Conservation (phyloP, 2,797 vertebrate genomes). For the Poeciliopsis presidionis region DNA sequence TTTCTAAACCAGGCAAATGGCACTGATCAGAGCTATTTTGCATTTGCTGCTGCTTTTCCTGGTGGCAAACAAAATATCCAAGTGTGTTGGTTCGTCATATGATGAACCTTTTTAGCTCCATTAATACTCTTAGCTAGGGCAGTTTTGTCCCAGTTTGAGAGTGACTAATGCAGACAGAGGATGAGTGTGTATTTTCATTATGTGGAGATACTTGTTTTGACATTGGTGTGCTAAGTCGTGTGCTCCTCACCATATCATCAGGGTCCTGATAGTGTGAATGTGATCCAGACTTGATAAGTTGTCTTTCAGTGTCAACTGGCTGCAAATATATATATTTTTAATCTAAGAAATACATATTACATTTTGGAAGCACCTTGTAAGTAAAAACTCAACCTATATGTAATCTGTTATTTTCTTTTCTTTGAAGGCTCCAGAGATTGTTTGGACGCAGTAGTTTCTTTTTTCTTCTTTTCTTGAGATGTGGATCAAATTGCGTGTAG, state of each 20-base stretch:
- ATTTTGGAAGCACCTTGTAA: background rate
- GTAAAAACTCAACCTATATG: background rate
- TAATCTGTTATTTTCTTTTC: background rate
- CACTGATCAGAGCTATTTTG: conserved; percentile 50
- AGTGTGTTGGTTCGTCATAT: conserved; percentile 56
- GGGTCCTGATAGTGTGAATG: conserved; percentile 35
- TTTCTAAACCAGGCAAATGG: conserved; percentile 44
- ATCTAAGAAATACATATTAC: too few species aligned
- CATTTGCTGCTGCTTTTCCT: conserved; percentile 36
- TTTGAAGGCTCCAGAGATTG: background rate
- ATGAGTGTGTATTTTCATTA: conserved; percentile 28
- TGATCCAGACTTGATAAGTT: conserved; percentile 46
- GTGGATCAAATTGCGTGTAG: background rate
- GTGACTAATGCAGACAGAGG: conserved; percentile 48
- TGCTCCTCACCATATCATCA: conserved; percentile 53
- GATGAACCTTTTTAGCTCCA: conserved; percentile 63
- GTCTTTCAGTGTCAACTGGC: conserved; percentile 22
- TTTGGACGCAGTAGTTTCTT: background rate
- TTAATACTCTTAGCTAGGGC: conserved; percentile 61
- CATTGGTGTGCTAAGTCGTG: conserved; percentile 23
- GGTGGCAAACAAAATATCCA: conserved; percentile 18
- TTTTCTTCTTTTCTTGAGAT: background rate
- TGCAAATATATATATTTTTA: background rate
- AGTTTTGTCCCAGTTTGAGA: conserved; percentile 58
- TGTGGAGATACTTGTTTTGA: conserved; percentile 43